Conservation (phyloP, 2,888 invertebrate genomes). For the Anorthoa munda region DNA sequence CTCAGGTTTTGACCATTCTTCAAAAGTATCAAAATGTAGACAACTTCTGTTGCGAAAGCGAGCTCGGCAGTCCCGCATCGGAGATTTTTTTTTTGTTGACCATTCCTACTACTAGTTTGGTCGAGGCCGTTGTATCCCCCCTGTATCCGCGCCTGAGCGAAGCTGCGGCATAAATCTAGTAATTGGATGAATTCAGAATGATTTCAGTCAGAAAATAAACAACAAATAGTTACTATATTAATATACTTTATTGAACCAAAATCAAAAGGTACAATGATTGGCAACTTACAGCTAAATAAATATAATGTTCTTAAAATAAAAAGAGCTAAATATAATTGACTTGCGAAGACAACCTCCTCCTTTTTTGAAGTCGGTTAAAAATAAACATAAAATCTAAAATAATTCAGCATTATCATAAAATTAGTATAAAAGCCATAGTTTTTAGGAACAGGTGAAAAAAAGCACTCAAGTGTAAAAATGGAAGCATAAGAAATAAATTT, state of each 20-base stretch:
- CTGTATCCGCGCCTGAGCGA: too few species aligned
- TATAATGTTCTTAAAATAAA: conserved; percentile 54
- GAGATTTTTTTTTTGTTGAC: too few species aligned
- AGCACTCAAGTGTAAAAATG: conserved; percentile 47
- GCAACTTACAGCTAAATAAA: conserved; percentile 69
- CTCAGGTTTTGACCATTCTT: too few species aligned
- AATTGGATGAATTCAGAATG: too few species aligned
- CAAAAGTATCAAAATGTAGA: too few species aligned
- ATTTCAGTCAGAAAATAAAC: conserved; percentile 17
- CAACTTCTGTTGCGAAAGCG: too few species aligned
- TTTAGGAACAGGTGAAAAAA: conserved; percentile 30
- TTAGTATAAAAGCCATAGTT: conserved; percentile 23
- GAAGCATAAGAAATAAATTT: conserved; percentile 57
- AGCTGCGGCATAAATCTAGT: too few species aligned
- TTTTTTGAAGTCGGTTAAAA: conserved; percentile 1
- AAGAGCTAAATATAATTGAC: conserved; percentile 46
- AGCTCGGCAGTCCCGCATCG: too few species aligned
- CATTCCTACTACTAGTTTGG: too few species aligned
- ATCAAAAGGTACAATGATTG: conserved; percentile 68
- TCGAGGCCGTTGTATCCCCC: too few species aligned
- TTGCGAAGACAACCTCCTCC: conserved; percentile 27
- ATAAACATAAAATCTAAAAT: conserved; percentile 37
- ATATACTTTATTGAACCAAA: conserved; percentile 70
- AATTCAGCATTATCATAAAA: conserved; percentile 23
- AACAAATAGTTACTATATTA: conserved; percentile 44